These are phyloP conservation scores for Pelosia muscerda DNA, from an alignment of 2,888 invertebrate genomes.

Conservation along the genomic window DNA sequence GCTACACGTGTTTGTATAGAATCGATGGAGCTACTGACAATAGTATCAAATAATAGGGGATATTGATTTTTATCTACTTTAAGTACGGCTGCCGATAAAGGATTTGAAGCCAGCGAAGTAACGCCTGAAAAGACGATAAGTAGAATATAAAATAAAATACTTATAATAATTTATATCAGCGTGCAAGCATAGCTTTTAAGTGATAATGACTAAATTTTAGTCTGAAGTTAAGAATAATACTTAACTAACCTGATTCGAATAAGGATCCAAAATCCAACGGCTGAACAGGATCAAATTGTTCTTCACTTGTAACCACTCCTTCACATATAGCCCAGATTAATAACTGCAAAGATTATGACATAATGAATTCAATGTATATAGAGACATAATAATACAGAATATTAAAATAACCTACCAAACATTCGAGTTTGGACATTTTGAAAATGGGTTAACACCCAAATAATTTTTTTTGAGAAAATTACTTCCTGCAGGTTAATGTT, in stretches of 20 bases:
- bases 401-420: conserved; percentile 70
- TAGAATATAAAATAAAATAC: conserved; percentile 39
- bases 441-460: conserved; percentile 79
- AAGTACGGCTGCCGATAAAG: conserved; percentile 76
- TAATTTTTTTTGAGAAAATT: conserved; percentile 58
- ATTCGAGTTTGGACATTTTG: conserved; percentile 74
- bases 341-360: conserved; percentile 71
- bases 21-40: conserved; percentile 84
- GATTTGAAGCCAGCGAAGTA: conserved; percentile 79
- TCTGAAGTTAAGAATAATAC: background rate
- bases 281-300: conserved; percentile 80
- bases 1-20: conserved; percentile 75
- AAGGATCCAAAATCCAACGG: conserved; percentile 87
- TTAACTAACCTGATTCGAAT: conserved; percentile 77
- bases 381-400: conserved; percentile 14
- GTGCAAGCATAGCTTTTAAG: conserved; percentile 53
- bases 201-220: conserved; percentile 3
- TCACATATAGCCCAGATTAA: conserved; percentile 78
- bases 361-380: conserved; percentile 22
- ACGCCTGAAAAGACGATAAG: conserved; percentile 76
- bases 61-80: conserved; percentile 82
- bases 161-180: conserved; percentile 33
- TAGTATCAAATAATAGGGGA: conserved; percentile 78
- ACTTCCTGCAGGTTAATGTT: conserved; percentile 68
- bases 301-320: conserved; percentile 70